These are phyloP conservation scores for Zaprionus bogoriensis DNA, from an alignment of 2,888 invertebrate genomes.

Conservation along the genomic window DNA sequence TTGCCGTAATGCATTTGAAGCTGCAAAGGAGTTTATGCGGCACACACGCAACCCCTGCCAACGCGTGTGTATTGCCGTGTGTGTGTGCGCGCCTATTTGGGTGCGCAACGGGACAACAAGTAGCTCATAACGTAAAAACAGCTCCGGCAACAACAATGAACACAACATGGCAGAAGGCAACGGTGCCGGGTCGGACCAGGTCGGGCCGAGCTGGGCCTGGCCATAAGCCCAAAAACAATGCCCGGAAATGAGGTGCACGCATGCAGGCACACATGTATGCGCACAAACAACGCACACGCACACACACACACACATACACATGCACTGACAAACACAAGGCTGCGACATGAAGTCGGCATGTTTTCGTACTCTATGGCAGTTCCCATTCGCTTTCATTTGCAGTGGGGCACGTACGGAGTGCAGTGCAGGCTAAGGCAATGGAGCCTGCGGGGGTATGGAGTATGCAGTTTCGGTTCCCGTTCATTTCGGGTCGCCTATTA, in stretches of 20 bases:
- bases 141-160: constrained; percentile 42
- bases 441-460: constrained; percentile 17
- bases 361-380: constrained; percentile 30
- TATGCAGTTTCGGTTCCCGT: constrained; percentile 34
- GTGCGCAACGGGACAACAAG: constrained; percentile 64
- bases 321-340: constrained; percentile 9
- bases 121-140: constrained; percentile 74
- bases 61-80: constrained; percentile 3
- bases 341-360: constrained; percentile 44
- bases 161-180: constrained; percentile 36
- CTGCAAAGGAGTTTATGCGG: constrained; percentile 59
- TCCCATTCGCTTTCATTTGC: constrained; percentile 40
- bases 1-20: constrained; percentile 76
- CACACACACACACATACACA: constrained; percentile 28
- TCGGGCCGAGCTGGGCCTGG: constrained; percentile 11
- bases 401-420: constrained; percentile 32
- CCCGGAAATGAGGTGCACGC: constrained; percentile 74
- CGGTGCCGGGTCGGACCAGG: constrained; percentile 22
- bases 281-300: constrained; percentile 19
- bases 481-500: constrained; percentile 47
- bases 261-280: constrained; percentile 33
- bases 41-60: constrained; percentile 29
- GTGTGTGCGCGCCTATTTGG: constrained; percentile 20
- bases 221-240: constrained; percentile 63
- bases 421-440: constrained; percentile 5